A percentile compares a stretch with the other conserved stretches of the same genome.
phyloP scores from a whole-genome alignment of 1,140 invertebrate species.

The Drosophila leontia region DNA sequence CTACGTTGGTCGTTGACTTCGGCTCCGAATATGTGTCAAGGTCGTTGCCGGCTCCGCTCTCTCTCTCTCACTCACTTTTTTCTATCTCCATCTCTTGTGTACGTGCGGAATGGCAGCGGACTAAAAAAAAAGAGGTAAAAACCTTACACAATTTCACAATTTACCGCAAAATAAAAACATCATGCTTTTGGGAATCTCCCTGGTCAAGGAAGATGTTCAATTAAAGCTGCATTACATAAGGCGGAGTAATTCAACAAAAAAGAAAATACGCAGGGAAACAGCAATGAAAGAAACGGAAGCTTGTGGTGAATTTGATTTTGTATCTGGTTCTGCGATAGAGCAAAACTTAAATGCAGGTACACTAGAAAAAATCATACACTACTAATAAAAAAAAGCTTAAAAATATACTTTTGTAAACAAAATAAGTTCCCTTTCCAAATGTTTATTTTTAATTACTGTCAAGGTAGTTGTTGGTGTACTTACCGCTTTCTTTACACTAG shows the following conservation, averaged over 20 bases:
- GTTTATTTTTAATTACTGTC: no score
- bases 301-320: slow-evolving; percentile 36
- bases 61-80: slow-evolving; percentile 13
- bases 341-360: slow-evolving; percentile 24
- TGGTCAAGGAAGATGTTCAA: slow-evolving; percentile 24
- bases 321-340: slow-evolving; percentile 23
- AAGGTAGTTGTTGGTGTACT: no score
- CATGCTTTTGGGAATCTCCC: slow-evolving; percentile 19
- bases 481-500: no score
- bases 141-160: slow-evolving; percentile 48
- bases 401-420: no score
- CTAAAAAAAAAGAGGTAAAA: slow-evolving; percentile 28
- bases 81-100: slow-evolving; percentile 34
- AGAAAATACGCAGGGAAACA: slow-evolving; percentile 1
- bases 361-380: neutral
- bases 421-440: no score
- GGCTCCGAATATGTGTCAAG: slow-evolving; percentile 63
- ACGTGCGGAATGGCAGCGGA: slow-evolving; percentile 53
- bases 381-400: no score
- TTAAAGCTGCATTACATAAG: slow-evolving; percentile 68
- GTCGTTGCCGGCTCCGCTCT: slow-evolving; percentile 40
- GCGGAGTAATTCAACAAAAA: slow-evolving; percentile 12
- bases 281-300: slow-evolving; percentile 38
- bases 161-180: slow-evolving; percentile 31
- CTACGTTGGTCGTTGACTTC: slow-evolving; percentile 50